A percentile compares a stretch with the other conserved stretches of the same genome.
Evolutionary conservation across 2,797 vertebrate genomes (phyloP).

Genomic region (Phalanger gymnotis): DNA sequence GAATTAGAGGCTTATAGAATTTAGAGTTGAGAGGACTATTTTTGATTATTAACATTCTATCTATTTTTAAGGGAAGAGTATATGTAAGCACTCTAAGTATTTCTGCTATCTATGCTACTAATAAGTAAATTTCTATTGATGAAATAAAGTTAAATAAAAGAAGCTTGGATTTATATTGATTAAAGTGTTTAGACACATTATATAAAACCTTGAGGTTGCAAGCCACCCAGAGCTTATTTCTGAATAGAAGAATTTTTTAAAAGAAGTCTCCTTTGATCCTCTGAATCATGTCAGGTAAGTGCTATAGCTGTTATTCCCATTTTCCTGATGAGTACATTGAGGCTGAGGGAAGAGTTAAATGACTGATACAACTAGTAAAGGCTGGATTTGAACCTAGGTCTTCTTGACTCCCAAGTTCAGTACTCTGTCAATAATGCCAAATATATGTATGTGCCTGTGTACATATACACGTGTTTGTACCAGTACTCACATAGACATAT

Average conservation of each 20-base stretch:
- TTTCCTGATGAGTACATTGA: not conserved
- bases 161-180: not conserved
- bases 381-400: not conserved
- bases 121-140: not conserved
- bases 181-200: slow-evolving; percentile 1
- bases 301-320: not conserved
- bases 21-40: not conserved
- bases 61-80: not conserved
- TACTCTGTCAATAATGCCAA: not conserved
- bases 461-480: not conserved
- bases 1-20: not conserved
- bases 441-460: not conserved
- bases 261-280: not conserved
- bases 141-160: not conserved
- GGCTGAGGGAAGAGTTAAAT: not conserved
- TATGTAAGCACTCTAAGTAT: not conserved
- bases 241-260: slow-evolving; percentile 7
- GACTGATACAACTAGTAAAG: not conserved
- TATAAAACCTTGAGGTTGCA: not conserved
- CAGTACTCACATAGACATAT: not conserved
- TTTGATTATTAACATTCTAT: not conserved
- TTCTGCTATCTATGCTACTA: not conserved
- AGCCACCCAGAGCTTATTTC: not conserved
- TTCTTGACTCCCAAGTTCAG: not conserved
- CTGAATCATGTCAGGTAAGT: not conserved